These are phyloP conservation scores for Hippocampus guttulatus DNA, from an alignment of 2,113 vertebrate species.

Conservation along the genomic window DNA sequence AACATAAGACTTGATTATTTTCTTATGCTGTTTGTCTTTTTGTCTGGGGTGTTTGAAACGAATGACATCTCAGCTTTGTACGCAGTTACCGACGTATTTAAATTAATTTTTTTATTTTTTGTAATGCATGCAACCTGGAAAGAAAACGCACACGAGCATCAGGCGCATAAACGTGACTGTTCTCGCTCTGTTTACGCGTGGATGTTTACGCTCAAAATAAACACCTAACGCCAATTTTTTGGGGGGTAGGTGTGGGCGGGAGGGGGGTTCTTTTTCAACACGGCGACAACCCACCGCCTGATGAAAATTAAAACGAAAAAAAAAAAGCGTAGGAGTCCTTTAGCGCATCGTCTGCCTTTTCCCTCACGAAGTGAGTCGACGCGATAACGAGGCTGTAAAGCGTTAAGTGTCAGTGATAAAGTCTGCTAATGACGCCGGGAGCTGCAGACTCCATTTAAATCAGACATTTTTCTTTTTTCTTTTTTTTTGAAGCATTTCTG, in stretches of 20 bases:
- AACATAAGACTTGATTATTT: too few species aligned
- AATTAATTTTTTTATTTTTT: background rate
- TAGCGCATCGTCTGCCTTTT: conserved; percentile 1
- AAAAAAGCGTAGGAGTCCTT: background rate
- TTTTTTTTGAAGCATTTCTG: background rate
- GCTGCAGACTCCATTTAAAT: conserved; percentile 4
- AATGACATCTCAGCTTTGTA: background rate
- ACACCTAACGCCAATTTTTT: background rate
- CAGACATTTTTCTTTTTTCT: background rate
- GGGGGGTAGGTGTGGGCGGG: too few species aligned
- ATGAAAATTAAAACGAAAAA: background rate
- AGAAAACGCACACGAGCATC: background rate
- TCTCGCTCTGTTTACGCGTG: background rate
- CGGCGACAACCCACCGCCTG: background rate
- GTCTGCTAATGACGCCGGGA: conserved; percentile 4
- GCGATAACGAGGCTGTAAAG: conserved; percentile 6
- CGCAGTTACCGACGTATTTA: background rate
- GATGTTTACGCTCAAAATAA: background rate
- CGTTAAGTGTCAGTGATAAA: conserved; percentile 4
- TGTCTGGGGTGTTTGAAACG: too few species aligned
- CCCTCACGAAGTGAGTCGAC: background rate
- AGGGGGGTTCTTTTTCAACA: background rate
- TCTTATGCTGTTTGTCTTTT: too few species aligned
- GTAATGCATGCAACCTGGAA: background rate
- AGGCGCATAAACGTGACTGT: background rate